phyloP scores from a whole-genome alignment of 2,113 vertebrate species.

The Pachypanchax playfairii region DNA sequence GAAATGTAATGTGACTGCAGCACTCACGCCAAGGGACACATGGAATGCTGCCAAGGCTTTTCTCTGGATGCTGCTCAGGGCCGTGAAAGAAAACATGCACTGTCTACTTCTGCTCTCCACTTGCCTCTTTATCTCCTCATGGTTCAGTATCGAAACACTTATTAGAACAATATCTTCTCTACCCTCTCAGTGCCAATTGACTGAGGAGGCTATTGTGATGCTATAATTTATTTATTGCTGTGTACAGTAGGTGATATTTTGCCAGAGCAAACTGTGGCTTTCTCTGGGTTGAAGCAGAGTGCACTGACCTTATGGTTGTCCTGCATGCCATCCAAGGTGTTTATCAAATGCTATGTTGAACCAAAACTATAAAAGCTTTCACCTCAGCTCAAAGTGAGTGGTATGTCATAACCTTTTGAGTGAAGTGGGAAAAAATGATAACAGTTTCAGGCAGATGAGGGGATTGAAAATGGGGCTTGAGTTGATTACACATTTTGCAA shows the following conservation, averaged over 20 bases:
- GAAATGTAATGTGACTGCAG: conserved; percentile 75
- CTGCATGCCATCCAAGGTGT: conserved; percentile 52
- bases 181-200: conserved; percentile 35
- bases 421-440: conserved; percentile 4
- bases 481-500: conserved; percentile 37
- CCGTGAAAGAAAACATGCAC: conserved; percentile 47
- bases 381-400: conserved; percentile 42
- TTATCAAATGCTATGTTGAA: conserved; percentile 63
- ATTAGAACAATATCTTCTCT: conserved; percentile 53
- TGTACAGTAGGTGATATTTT: conserved; percentile 50
- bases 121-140: conserved; percentile 41
- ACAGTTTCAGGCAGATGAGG: conserved; percentile 9
- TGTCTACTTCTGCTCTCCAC: conserved; percentile 17
- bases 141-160: conserved; percentile 53
- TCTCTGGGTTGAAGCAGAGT: conserved; percentile 38
- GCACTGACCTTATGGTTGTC: conserved; percentile 55
- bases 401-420: conserved; percentile 30
- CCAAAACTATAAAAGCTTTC: conserved; percentile 51
- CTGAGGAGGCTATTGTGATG: conserved; percentile 53
- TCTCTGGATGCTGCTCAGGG: conserved; percentile 60
- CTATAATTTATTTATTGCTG: conserved; percentile 60
- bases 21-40: conserved; percentile 67
- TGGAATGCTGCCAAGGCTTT: conserved; percentile 60
- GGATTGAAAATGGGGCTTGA: not conserved
- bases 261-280: conserved; percentile 16